Percentiles rank a stretch among this genome's conserved stretches.
phyloP scores from a whole-genome alignment of 2,888 invertebrate species.

The Tyria jacobaeae region DNA sequence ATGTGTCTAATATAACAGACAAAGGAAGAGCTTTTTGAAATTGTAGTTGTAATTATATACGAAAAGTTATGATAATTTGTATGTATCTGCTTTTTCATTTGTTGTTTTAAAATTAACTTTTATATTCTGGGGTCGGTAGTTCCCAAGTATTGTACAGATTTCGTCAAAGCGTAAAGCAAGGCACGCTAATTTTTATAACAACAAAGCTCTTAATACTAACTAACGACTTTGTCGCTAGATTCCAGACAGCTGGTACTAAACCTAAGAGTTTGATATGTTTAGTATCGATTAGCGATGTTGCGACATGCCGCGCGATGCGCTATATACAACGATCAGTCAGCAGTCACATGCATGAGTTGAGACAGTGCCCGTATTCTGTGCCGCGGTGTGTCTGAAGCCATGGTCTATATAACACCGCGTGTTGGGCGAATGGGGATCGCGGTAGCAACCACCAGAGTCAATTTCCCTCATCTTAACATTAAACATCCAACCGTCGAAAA shows the following conservation, averaged over 20 bases:
- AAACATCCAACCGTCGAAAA: conserved; percentile 80
- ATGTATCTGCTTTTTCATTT: not conserved
- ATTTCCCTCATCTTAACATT: conserved; percentile 82
- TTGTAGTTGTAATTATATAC: too few species aligned
- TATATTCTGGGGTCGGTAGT: not conserved
- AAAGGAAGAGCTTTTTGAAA: too few species aligned
- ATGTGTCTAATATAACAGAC: not conserved
- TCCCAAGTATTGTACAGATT: not conserved
- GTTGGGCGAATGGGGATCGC: conserved; percentile 78
- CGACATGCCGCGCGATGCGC: conserved; percentile 75
- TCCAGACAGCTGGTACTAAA: conserved; percentile 62
- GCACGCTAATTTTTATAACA: conserved; percentile 60
- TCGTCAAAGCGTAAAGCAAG: conserved; percentile 48
- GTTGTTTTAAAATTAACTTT: not conserved
- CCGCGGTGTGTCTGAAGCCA: conserved; percentile 29
- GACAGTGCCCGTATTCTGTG: conserved; percentile 54
- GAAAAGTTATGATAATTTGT: not conserved
- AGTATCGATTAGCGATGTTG: conserved; percentile 71
- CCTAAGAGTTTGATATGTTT: conserved; percentile 78
- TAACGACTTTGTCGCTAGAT: conserved; percentile 70
- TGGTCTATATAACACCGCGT: conserved; percentile 79
- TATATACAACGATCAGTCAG: conserved; percentile 66
- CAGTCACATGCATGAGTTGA: conserved; percentile 56
- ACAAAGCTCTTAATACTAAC: conserved; percentile 69
- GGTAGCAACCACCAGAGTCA: conserved; percentile 82